These are phyloP conservation scores for Poecilia picta DNA, from an alignment of 2,797 vertebrate species.

Conservation along the genomic window DNA sequence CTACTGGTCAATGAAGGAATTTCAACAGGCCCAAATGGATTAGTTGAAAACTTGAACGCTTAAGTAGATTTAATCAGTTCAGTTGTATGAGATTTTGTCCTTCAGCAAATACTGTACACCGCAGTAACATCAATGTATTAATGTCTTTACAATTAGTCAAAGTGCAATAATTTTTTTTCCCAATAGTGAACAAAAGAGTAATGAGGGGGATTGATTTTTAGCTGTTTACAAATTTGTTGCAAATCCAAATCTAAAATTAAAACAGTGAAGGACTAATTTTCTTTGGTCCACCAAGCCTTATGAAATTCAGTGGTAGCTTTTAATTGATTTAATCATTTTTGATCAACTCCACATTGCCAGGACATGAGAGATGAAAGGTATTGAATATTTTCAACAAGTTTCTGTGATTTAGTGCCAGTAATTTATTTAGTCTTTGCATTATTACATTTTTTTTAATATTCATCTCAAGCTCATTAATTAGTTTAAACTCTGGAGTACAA, in stretches of 20 bases:
- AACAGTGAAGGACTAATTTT: not conserved
- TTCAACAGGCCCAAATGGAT: constrained; percentile 11
- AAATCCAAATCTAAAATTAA: not conserved
- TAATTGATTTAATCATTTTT: not conserved
- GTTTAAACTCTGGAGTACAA: not conserved
- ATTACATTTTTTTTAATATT: not conserved
- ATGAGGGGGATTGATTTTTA: not conserved
- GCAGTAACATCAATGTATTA: not conserved
- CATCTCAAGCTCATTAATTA: not conserved
- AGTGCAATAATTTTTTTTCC: not conserved
- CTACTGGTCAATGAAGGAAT: constrained; percentile 63
- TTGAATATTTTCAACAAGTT: not conserved
- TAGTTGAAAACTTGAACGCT: not conserved
- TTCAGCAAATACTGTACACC: not conserved
- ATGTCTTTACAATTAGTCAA: not conserved
- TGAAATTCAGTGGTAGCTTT: not conserved
- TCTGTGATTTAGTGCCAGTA: not conserved
- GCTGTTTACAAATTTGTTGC: not conserved
- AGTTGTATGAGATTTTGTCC: not conserved
- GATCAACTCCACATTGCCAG: not conserved
- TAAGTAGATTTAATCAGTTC: not conserved
- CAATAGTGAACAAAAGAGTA: not conserved
- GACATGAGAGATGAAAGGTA: not conserved
- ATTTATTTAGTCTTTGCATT: not conserved
- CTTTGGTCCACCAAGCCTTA: not conserved